A percentile compares a stretch with the other conserved stretches of the same genome.
phyloP scores from a whole-genome alignment of 2,888 invertebrate genomes.

The Meiosimyza decipiens region DNA sequence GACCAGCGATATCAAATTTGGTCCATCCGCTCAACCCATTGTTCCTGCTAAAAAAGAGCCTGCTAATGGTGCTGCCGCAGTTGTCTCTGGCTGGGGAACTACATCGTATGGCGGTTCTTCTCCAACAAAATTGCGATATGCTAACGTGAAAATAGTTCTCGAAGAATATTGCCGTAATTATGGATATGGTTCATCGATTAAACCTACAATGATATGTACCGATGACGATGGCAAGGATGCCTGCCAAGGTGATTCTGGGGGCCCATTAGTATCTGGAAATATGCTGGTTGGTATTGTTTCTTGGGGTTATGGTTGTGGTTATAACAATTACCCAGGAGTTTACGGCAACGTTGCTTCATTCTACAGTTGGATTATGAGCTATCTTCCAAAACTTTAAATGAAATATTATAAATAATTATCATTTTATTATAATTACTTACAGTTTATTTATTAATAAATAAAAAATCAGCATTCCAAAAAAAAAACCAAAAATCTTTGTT shows the following conservation, averaged over 20 bases:
- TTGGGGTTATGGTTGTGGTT: slow-evolving; percentile 53
- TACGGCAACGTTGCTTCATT: slow-evolving; percentile 46
- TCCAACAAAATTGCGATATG: slow-evolving; percentile 64
- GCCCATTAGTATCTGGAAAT: slow-evolving; percentile 46
- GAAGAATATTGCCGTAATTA: slow-evolving; percentile 58
- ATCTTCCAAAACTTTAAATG: no score
- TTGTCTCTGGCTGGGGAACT: slow-evolving; percentile 46
- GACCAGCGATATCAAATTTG: slow-evolving; percentile 64
- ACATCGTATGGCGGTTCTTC: slow-evolving; percentile 37
- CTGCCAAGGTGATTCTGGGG: slow-evolving; percentile 54
- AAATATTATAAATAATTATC: no score
- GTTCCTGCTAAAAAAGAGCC: slow-evolving; percentile 58
- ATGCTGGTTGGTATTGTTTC: slow-evolving; percentile 52
- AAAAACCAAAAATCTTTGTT: no score
- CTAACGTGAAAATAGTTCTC: slow-evolving; percentile 64
- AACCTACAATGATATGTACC: slow-evolving; percentile 50
- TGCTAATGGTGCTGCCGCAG: slow-evolving; percentile 37
- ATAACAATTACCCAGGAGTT: slow-evolving; percentile 47
- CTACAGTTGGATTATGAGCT: slow-evolving; percentile 41
- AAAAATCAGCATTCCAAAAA: no score
- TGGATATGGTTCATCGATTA: slow-evolving; percentile 43
- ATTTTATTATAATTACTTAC: no score
- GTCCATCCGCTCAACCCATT: slow-evolving; percentile 63
- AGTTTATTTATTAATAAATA: no score
- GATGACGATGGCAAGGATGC: slow-evolving; percentile 43